phyloP scores from a whole-genome alignment of 2,797 vertebrate species.

The Falco rusticolus region DNA sequence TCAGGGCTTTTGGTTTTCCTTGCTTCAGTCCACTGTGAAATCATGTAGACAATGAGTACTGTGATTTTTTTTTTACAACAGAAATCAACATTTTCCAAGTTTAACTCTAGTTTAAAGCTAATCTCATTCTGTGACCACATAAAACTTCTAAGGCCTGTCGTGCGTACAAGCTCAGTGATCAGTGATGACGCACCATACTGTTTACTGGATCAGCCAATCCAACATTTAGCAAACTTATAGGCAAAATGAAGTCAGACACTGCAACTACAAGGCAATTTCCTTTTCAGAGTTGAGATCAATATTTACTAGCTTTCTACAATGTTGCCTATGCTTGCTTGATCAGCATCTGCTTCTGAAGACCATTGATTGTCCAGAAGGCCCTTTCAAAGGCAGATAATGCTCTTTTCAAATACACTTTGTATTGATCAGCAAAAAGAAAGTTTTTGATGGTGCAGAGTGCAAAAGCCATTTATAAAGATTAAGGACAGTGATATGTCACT shows the following conservation, averaged over 20 bases:
- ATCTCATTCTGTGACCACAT: background rate
- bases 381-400: slow-evolving; percentile 82
- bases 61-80: background rate
- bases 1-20: background rate
- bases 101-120: background rate
- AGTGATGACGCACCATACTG: background rate
- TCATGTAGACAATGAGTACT: background rate
- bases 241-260: slow-evolving; percentile 34
- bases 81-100: background rate
- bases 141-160: background rate
- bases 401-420: slow-evolving; percentile 84
- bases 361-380: slow-evolving; percentile 82
- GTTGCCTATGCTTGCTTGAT: slow-evolving; percentile 80
- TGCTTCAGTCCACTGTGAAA: background rate
- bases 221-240: background rate
- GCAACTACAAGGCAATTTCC: slow-evolving; percentile 73
- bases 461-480: slow-evolving; percentile 74
- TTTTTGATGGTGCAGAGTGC: slow-evolving; percentile 71
- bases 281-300: slow-evolving; percentile 81
- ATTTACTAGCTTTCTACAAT: slow-evolving; percentile 79
- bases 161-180: background rate
- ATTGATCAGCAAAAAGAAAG: slow-evolving; percentile 81
- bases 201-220: background rate
- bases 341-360: slow-evolving; percentile 84
- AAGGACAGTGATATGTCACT: slow-evolving; percentile 30